These are phyloP conservation scores for Campoplex capitator DNA, from an alignment of 2,888 invertebrate species.

Conservation along the genomic window DNA sequence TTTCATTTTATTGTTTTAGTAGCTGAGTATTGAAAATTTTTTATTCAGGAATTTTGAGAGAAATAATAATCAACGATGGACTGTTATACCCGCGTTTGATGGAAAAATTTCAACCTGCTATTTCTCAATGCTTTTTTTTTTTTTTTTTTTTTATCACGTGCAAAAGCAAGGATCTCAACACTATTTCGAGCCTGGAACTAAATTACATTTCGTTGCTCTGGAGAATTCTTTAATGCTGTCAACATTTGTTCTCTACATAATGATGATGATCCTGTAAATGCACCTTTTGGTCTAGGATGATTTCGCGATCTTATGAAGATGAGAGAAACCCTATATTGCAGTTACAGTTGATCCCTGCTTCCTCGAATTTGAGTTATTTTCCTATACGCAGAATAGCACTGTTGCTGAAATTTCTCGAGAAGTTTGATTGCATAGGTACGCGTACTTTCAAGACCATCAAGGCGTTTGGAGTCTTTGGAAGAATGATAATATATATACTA, in stretches of 20 bases:
- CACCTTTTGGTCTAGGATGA: neutral
- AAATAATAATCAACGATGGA: too few relatives aligned
- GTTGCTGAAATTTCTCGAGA: slow-evolving; percentile 9
- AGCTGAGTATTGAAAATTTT: too few relatives aligned
- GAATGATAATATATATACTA: neutral
- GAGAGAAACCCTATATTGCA: slow-evolving; percentile 9
- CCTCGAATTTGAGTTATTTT: slow-evolving; percentile 1
- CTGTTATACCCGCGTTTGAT: too few relatives aligned
- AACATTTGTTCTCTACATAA: too few relatives aligned
- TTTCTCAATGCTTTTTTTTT: too few relatives aligned
- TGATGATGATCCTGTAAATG: too few relatives aligned
- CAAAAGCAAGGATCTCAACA: too few relatives aligned
- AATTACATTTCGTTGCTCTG: too few relatives aligned
- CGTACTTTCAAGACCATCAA: slow-evolving; percentile 43
- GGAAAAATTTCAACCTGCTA: too few relatives aligned
- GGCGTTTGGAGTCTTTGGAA: slow-evolving; percentile 47
- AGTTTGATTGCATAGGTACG: slow-evolving; percentile 8
- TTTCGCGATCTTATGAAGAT: slow-evolving; percentile 20
- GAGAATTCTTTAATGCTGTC: neutral
- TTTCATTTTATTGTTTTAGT: neutral
- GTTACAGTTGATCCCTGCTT: neutral
- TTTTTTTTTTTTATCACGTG: too few relatives aligned
- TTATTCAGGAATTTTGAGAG: too few relatives aligned
- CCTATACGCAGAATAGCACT: slow-evolving; percentile 2
- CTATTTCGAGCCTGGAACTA: too few relatives aligned